Percentiles rank a stretch among this genome's conserved stretches.
Evolutionary conservation across 2,888 invertebrate genomes (phyloP).

Genomic region (Amphimallon solstitiale): DNA sequence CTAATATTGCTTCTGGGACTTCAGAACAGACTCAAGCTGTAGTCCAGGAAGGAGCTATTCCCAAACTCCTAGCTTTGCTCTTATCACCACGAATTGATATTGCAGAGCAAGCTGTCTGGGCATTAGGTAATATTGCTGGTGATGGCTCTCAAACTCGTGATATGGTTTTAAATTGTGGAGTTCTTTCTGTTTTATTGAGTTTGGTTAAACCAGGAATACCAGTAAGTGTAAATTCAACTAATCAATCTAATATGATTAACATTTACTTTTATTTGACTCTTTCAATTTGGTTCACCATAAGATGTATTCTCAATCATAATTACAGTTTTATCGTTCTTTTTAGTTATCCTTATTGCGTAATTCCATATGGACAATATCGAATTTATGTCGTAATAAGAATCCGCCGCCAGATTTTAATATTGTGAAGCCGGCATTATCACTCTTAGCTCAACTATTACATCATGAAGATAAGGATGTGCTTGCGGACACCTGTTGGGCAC

Average conservation of each 20-base stretch:
- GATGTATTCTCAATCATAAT: too few relatives aligned
- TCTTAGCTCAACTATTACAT: constrained; percentile 77
- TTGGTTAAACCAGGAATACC: constrained; percentile 73
- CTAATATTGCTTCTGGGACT: constrained; percentile 96
- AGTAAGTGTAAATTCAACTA: constrained; percentile 52
- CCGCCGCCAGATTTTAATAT: constrained; percentile 85
- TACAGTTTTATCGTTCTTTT: neutral
- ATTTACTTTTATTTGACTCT: too few relatives aligned
- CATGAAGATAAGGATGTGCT: constrained; percentile 81
- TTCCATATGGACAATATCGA: constrained; percentile 93
- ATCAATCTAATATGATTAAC: too few relatives aligned
- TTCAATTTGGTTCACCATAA: too few relatives aligned
- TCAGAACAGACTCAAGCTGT: constrained; percentile 90
- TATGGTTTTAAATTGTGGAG: constrained; percentile 77
- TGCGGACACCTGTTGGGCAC: constrained; percentile 93
- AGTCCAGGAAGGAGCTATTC: constrained; percentile 86
- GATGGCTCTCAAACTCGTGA: constrained; percentile 86
- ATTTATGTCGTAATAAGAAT: constrained; percentile 94
- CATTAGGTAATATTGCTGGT: constrained; percentile 97
- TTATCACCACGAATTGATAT: constrained; percentile 74
- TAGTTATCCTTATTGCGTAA: constrained; percentile 76
- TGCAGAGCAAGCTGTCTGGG: constrained; percentile 97
- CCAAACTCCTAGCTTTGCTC: constrained; percentile 81
- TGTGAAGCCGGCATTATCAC: constrained; percentile 79
- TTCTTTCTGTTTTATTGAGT: constrained; percentile 76